phyloP scores from a whole-genome alignment of 2,888 invertebrate species.

The Athalia rosae region DNA sequence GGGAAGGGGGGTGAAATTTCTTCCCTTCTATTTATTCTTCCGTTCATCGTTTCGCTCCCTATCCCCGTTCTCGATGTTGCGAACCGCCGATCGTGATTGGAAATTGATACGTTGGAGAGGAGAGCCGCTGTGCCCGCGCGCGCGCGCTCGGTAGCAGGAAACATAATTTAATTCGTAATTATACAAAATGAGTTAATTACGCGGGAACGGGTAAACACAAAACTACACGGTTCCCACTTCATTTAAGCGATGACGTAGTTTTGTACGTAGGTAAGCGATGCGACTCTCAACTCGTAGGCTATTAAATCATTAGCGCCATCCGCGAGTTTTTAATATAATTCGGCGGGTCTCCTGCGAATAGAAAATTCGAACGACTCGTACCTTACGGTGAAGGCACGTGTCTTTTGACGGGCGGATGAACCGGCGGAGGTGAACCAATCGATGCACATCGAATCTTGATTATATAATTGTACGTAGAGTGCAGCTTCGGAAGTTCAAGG shows the following conservation, averaged over 20 bases:
- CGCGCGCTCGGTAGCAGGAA: constrained; percentile 13
- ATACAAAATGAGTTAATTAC: constrained; percentile 40
- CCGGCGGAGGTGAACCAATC: too few species aligned
- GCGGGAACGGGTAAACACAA: constrained; percentile 49
- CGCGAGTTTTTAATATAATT: constrained; percentile 4
- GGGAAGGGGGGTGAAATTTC: too few species aligned
- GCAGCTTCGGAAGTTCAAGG: too few species aligned
- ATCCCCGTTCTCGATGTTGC: too few species aligned
- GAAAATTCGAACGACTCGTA: background rate
- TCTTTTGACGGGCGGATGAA: too few species aligned
- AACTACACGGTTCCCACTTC: constrained; percentile 51
- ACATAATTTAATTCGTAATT: constrained; percentile 42
- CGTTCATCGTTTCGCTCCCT: too few species aligned
- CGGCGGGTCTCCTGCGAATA: constrained; percentile 27
- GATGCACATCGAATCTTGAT: too few species aligned
- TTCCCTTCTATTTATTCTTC: background rate
- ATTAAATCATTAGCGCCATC: constrained; percentile 38
- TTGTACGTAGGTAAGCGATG: constrained; percentile 18
- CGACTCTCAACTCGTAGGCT: constrained; percentile 25
- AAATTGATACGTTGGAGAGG: background rate
- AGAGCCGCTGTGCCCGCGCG: background rate
- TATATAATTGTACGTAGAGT: too few species aligned
- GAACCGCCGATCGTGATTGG: background rate
- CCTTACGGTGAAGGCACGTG: too few species aligned
- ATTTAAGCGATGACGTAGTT: constrained; percentile 51